phyloP scores from a whole-genome alignment of 2,797 vertebrate species.

The Cynopterus sphinx region DNA sequence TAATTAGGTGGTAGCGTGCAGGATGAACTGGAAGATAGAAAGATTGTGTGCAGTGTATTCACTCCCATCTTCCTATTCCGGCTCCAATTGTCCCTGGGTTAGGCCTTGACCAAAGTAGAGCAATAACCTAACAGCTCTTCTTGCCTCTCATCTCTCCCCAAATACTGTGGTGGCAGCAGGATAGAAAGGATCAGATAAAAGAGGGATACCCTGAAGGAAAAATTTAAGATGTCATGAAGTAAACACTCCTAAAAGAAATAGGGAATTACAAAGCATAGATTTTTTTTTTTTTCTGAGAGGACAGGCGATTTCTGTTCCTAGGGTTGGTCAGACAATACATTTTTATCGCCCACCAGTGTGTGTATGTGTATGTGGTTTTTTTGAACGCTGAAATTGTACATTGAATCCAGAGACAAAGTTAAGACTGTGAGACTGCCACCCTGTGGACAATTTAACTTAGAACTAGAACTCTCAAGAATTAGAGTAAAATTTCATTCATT shows the following conservation, averaged over 20 bases:
- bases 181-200: background rate
- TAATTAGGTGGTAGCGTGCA: background rate
- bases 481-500: constrained; percentile 17
- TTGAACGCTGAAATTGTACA: background rate
- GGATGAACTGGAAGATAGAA: background rate
- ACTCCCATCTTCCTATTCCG: background rate
- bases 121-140: background rate
- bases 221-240: background rate
- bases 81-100: background rate
- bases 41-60: background rate
- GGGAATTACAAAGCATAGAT: background rate
- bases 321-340: background rate
- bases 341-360: background rate
- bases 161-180: background rate
- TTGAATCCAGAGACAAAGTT: constrained; percentile 17
- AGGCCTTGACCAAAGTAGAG: background rate
- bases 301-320: background rate
- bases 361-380: background rate
- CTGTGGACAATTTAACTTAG: constrained; percentile 44
- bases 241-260: background rate
- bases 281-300: background rate
- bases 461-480: background rate
- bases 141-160: background rate
- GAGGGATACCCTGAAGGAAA: background rate
- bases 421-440: constrained; percentile 61